Evolutionary conservation across 2,797 vertebrate genomes (phyloP).

Genomic region (Linurgus olivaceus): DNA sequence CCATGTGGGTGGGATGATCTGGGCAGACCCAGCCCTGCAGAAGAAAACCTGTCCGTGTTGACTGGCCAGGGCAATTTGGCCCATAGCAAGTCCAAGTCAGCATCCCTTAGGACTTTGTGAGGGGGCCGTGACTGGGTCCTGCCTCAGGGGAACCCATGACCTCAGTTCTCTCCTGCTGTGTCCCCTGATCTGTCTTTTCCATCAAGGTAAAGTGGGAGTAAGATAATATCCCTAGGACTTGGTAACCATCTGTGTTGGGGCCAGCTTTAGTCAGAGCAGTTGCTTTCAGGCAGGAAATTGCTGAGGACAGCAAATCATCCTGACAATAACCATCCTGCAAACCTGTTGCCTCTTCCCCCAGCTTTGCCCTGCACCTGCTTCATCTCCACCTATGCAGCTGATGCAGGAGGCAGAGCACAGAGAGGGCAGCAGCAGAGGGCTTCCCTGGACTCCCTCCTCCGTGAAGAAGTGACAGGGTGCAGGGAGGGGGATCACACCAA

Average conservation of each 20-base stretch:
- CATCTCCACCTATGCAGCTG: accelerated
- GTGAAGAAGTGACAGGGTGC: not conserved
- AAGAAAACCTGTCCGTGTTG: not conserved
- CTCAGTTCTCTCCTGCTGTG: not conserved
- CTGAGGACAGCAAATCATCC: conserved; percentile 35
- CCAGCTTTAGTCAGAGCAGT: conserved; percentile 26
- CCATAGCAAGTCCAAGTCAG: accelerated
- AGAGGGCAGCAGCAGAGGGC: not conserved
- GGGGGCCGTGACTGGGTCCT: not conserved
- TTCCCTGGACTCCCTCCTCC: not conserved
- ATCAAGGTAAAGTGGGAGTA: not conserved
- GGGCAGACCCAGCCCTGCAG: accelerated
- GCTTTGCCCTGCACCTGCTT: accelerated
- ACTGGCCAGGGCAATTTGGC: not conserved
- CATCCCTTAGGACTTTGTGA: not conserved
- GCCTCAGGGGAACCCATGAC: not conserved
- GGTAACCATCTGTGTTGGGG: not conserved
- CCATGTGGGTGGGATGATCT: not conserved
- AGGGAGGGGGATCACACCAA: not conserved
- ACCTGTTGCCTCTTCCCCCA: conserved; percentile 1
- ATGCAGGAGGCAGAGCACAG: not conserved
- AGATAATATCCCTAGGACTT: conserved; percentile 7
- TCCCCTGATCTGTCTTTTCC: not conserved
- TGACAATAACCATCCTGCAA: conserved; percentile 7
- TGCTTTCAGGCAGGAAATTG: not conserved